These are phyloP conservation scores for Microhierax caerulescens DNA, from an alignment of 2,797 vertebrate species.

Conservation along the genomic window DNA sequence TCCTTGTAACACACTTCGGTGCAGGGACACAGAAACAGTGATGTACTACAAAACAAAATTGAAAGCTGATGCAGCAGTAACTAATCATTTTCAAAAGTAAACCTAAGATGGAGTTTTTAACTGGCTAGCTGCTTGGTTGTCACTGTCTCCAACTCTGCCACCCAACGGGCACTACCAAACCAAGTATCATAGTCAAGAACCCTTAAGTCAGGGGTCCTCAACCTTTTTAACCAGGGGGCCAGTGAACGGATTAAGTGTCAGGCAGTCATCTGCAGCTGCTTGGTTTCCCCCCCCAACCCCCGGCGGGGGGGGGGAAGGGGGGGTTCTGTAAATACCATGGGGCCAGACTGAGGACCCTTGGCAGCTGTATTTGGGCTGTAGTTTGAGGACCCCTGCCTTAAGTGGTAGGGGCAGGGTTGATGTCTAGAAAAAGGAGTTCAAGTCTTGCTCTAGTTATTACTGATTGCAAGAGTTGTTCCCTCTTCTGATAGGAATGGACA, in stretches of 20 bases:
- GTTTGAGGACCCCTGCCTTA: too few relatives aligned
- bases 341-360: too few relatives aligned
- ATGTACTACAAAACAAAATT: background rate
- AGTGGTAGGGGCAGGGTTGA: accelerated
- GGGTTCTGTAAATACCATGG: too few relatives aligned
- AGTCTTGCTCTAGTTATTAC: background rate
- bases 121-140: background rate
- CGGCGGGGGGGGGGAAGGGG: too few relatives aligned
- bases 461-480: background rate
- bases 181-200: background rate
- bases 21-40: background rate
- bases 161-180: background rate
- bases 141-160: background rate
- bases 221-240: too few relatives aligned
- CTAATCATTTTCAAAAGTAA: background rate
- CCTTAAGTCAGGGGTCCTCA: too few relatives aligned
- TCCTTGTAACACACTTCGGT: background rate
- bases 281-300: too few relatives aligned
- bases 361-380: too few relatives aligned
- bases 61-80: background rate
- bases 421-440: background rate
- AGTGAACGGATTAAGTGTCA: too few relatives aligned
- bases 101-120: background rate
- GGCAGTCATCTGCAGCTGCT: too few relatives aligned
- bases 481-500: background rate